These are phyloP conservation scores for Cebidichthys violaceus DNA, from an alignment of 2,113 vertebrate genomes.

Conservation along the genomic window DNA sequence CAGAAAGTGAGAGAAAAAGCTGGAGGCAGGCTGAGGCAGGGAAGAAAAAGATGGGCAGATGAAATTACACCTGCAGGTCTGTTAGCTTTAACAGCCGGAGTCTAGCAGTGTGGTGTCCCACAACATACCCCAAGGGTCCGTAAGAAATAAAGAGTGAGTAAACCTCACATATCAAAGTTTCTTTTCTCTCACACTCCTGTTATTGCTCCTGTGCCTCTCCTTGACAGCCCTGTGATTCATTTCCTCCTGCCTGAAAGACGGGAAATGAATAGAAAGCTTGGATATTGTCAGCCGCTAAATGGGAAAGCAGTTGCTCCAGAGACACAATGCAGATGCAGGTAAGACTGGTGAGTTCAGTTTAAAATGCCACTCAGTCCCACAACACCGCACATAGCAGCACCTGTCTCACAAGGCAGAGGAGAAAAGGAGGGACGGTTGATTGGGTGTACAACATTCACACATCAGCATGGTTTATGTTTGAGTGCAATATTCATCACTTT, in stretches of 20 bases:
- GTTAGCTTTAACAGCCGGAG: conserved; percentile 71
- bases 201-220: conserved; percentile 81
- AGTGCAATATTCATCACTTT: conserved; percentile 61
- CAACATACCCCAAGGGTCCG: conserved; percentile 69
- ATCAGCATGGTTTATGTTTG: conserved; percentile 56
- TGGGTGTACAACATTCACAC: conserved; percentile 59
- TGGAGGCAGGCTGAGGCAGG: conserved; percentile 29
- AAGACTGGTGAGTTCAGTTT: conserved; percentile 62
- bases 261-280: conserved; percentile 83
- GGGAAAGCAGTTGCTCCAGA: conserved; percentile 73
- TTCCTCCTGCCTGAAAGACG: conserved; percentile 77
- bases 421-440: conserved; percentile 42
- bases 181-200: conserved; percentile 69
- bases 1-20: conserved; percentile 39
- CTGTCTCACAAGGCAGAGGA: conserved; percentile 57
- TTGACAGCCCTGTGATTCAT: conserved; percentile 81
- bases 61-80: conserved; percentile 77
- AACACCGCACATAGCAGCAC: conserved; percentile 38
- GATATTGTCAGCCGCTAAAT: conserved; percentile 81
- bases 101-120: conserved; percentile 67
- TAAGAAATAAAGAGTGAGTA: conserved; percentile 76
- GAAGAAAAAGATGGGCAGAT: conserved; percentile 70
- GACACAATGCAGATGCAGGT: conserved; percentile 70
- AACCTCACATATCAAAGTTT: conserved; percentile 81
- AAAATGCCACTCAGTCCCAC: conserved; percentile 69